Evolutionary conservation across 2,888 invertebrate species (phyloP).

Genomic region (Cephus nigrinus): DNA sequence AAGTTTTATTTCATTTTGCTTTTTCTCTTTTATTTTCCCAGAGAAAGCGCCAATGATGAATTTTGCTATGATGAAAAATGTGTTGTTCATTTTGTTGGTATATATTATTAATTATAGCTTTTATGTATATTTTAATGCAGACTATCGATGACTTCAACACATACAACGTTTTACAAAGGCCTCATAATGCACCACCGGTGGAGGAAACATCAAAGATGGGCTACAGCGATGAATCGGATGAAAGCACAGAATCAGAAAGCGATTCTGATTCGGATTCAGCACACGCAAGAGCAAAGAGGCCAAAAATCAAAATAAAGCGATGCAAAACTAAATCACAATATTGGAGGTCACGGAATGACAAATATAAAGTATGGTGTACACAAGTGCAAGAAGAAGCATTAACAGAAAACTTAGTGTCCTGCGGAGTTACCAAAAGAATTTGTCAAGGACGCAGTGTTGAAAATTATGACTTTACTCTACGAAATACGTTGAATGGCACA

Average conservation of each 20-base stretch:
- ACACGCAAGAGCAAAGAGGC: constrained; percentile 68
- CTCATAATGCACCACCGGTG: constrained; percentile 38
- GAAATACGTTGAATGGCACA: constrained; percentile 44
- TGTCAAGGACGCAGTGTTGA: constrained; percentile 77
- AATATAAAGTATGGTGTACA: constrained; percentile 83
- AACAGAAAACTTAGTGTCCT: constrained; percentile 81
- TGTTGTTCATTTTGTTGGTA: neutral
- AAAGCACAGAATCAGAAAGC: constrained; percentile 70
- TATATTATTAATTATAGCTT: neutral
- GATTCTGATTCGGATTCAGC: constrained; percentile 70
- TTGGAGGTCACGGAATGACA: constrained; percentile 69
- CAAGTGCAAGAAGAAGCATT: constrained; percentile 82
- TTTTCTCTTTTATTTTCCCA: neutral
- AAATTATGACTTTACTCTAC: constrained; percentile 79
- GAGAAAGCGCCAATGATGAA: neutral
- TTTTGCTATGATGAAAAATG: neutral
- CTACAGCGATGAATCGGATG: constrained; percentile 71
- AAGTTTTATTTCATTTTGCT: neutral
- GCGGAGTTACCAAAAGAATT: constrained; percentile 78
- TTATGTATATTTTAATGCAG: constrained; percentile 28
- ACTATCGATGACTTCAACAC: constrained; percentile 54
- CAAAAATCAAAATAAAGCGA: constrained; percentile 68
- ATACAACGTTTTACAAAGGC: constrained; percentile 59
- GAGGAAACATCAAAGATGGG: constrained; percentile 67
- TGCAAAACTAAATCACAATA: constrained; percentile 57